Conservation (phyloP, 2,888 invertebrate genomes). For the Malthinus seriepunctatus region DNA sequence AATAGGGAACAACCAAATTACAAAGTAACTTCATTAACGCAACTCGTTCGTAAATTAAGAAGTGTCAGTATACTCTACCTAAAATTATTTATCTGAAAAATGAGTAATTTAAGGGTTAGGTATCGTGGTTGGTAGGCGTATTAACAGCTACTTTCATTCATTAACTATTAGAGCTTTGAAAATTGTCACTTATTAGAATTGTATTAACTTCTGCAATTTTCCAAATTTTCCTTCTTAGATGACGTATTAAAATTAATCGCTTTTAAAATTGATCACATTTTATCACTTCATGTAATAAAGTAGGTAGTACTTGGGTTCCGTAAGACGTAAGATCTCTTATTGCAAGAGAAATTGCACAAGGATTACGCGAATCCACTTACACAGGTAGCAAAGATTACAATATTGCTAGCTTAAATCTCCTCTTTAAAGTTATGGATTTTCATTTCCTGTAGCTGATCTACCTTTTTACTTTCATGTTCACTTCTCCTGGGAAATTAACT, state of each 20-base stretch:
- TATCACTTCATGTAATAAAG: constrained; percentile 21
- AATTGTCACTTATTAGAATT: too few relatives aligned
- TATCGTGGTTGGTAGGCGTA: too few relatives aligned
- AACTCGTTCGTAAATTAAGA: too few relatives aligned
- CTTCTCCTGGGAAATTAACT: constrained; percentile 48
- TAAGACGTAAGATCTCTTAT: constrained; percentile 23
- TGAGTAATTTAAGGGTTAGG: too few relatives aligned
- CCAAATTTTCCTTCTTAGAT: too few relatives aligned
- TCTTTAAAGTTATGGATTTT: constrained; percentile 47
- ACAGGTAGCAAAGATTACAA: constrained; percentile 37
- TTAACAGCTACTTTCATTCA: too few relatives aligned
- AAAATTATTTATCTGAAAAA: too few relatives aligned
- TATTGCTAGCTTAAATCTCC: constrained; percentile 40
- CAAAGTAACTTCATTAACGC: too few relatives aligned
- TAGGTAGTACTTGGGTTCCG: constrained; percentile 13
- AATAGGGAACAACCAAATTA: too few relatives aligned
- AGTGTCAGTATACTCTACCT: too few relatives aligned
- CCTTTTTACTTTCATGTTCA: constrained; percentile 42
- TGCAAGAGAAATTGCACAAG: constrained; percentile 26
- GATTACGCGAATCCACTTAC: constrained; percentile 35
- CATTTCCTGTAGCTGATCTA: constrained; percentile 48
- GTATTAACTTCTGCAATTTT: too few relatives aligned
- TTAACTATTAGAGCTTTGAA: too few relatives aligned
- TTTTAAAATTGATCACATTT: constrained; percentile 16
- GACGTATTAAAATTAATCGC: constrained; percentile 1